Base-by-base conservation (phyloP, 2,888 invertebrate species). In the Strigamia transsilvanica region DNA sequence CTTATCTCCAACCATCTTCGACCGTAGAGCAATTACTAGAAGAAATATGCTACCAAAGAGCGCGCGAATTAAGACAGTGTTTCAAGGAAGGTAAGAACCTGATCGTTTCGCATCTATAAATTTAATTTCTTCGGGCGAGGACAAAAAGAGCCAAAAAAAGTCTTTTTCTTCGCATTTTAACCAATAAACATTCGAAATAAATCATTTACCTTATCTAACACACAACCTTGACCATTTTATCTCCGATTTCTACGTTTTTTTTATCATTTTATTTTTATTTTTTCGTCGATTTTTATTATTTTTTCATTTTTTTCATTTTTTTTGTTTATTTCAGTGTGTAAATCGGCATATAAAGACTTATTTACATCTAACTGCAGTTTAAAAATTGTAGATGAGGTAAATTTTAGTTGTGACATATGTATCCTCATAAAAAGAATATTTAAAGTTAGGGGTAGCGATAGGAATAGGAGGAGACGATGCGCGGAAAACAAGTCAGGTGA, bases 11-110 rank as follows among this genome's bases (percentile, higher is more conserved):
- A 61, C 61, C 61, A 15, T 15, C 61, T 9, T 61, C 61, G 18
- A n/a, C 61, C 18, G 18, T 96, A 85, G 95, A 96, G 87, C 95
- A 95, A 87, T 90, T 96, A 82, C 89, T 96, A 83, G 95, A 96
- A 87, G 96, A 96, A 88, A 96, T 96, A 85, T 95, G 95, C 89
- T 96, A 96, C 86, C 96, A 96, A 88, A 91, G 96, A 84, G 95
- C 95, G 81, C 96, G 96, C 88, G 96, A 96, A 89, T 94, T 95
- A 93, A 90, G 95, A 79, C 95, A 95, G 88, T 89, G 95, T 80
- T 82, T 95, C 86, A 95, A 95, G 89, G 95, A 95, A 90, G 95
- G 95, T 94, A 88, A 87, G 61, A 61, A 61, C 7, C n/a, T 3
- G 13, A 6, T 51, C 10, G 51, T n/a, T 51, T 51, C n/a, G 5